These are phyloP conservation scores for Mylabris phalerata DNA, from an alignment of 1,140 invertebrate genomes.

Conservation along the genomic window DNA sequence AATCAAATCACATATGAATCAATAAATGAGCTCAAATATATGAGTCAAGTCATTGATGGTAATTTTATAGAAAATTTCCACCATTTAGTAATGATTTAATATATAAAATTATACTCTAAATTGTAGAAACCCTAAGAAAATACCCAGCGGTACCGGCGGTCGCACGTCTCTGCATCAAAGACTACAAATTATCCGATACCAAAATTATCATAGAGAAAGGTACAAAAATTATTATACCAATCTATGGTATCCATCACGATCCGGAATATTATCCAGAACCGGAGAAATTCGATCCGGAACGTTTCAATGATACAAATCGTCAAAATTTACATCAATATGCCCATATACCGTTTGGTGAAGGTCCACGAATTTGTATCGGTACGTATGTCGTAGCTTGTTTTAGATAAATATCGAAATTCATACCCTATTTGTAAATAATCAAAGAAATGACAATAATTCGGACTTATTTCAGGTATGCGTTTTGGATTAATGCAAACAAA, in stretches of 20 bases:
- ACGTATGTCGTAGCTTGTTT: constrained; percentile 27
- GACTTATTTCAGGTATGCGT: constrained; percentile 46
- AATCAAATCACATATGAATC: constrained; percentile 49
- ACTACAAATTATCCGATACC: constrained; percentile 41
- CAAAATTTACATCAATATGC: constrained; percentile 34
- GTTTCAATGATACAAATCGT: constrained; percentile 46
- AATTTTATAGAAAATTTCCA: background rate
- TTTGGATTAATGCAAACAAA: constrained; percentile 40
- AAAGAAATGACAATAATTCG: too few relatives aligned
- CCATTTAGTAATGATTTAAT: background rate
- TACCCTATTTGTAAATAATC: too few relatives aligned
- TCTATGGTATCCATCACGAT: constrained; percentile 40
- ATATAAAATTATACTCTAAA: background rate
- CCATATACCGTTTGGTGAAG: constrained; percentile 24
- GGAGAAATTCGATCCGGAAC: constrained; percentile 54
- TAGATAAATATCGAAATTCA: too few relatives aligned
- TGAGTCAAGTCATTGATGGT: constrained; percentile 38
- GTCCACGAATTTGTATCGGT: constrained; percentile 50
- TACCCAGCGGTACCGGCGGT: constrained; percentile 47
- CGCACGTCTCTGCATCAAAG: constrained; percentile 38
- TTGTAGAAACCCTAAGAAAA: constrained; percentile 46
- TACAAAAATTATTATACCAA: constrained; percentile 35
- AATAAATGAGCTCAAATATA: constrained; percentile 46
- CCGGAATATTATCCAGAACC: constrained; percentile 50
- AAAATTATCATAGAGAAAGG: constrained; percentile 43